Conservation (phyloP, 2,113 vertebrate species). For the Psittacula cyanocephala region DNA sequence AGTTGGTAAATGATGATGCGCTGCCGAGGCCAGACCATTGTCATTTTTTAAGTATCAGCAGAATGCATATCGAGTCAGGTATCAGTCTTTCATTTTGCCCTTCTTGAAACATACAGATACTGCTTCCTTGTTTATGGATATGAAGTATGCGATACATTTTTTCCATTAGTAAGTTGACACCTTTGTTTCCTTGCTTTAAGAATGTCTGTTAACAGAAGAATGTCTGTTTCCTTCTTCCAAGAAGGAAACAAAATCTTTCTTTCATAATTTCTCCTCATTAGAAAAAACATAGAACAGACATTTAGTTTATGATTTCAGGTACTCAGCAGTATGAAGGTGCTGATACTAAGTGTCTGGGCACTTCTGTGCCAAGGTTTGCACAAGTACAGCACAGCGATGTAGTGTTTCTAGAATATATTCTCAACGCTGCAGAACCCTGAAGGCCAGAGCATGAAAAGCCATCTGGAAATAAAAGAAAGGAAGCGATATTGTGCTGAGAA, state of each 20-base stretch:
- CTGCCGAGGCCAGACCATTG: not conserved
- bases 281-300: not conserved
- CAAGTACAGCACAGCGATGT: not conserved
- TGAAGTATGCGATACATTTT: not conserved
- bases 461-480: not conserved
- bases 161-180: not conserved
- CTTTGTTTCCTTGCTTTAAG: slow-evolving; percentile 23
- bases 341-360: not conserved
- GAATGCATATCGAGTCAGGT: slow-evolving; percentile 34
- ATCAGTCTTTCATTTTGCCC: not conserved
- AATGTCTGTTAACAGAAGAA: not conserved
- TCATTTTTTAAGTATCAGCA: slow-evolving; percentile 33
- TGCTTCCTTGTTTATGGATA: not conserved
- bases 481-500: not conserved
- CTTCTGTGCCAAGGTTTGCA: not conserved
- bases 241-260: not conserved
- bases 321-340: not conserved
- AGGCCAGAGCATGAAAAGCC: slow-evolving; percentile 10
- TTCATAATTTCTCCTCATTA: not conserved
- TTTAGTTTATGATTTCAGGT: slow-evolving; percentile 27
- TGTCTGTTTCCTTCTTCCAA: not conserved
- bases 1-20: not conserved
- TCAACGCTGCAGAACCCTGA: not conserved
- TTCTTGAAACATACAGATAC: not conserved
- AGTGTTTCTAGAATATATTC: slow-evolving; percentile 15